These are phyloP conservation scores for Bacillus rossius DNA, from an alignment of 1,140 invertebrate species.

Conservation along the genomic window DNA sequence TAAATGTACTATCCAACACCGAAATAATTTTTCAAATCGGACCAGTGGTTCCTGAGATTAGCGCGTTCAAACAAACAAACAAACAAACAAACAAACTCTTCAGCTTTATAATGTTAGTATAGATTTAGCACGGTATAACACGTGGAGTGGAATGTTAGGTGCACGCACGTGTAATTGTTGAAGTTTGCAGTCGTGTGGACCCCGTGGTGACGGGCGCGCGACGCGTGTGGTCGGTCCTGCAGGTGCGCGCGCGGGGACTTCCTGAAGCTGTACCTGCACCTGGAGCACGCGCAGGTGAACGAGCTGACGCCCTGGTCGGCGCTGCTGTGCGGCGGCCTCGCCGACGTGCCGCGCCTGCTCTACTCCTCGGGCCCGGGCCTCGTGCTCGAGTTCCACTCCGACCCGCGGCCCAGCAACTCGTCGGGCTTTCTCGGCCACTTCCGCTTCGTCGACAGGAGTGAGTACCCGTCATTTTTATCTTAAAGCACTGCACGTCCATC, in stretches of 20 bases:
- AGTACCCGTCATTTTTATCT: slow-evolving; percentile 44
- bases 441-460: slow-evolving; percentile 75
- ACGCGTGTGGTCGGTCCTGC: slow-evolving; percentile 44
- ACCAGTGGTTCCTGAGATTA: too few species aligned
- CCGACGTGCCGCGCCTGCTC: slow-evolving; percentile 64
- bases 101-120: too few species aligned
- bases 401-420: slow-evolving; percentile 50
- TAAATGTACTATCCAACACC: too few species aligned
- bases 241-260: slow-evolving; percentile 73
- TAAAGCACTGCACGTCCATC: too few species aligned
- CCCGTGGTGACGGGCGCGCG: too few species aligned
- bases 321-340: slow-evolving; percentile 66
- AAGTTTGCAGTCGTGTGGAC: too few species aligned
- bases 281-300: slow-evolving; percentile 62
- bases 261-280: slow-evolving; percentile 72
- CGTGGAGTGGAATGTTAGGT: too few species aligned
- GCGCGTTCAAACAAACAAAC: too few species aligned
- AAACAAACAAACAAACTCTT: too few species aligned
- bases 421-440: slow-evolving; percentile 75
- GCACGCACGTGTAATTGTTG: too few species aligned
- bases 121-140: too few species aligned
- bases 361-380: slow-evolving; percentile 77
- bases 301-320: slow-evolving; percentile 72
- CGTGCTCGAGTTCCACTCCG: slow-evolving; percentile 75
- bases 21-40: too few species aligned